Base-by-base conservation (phyloP, 1,140 invertebrate genomes). In the Euwallacea similis region DNA sequence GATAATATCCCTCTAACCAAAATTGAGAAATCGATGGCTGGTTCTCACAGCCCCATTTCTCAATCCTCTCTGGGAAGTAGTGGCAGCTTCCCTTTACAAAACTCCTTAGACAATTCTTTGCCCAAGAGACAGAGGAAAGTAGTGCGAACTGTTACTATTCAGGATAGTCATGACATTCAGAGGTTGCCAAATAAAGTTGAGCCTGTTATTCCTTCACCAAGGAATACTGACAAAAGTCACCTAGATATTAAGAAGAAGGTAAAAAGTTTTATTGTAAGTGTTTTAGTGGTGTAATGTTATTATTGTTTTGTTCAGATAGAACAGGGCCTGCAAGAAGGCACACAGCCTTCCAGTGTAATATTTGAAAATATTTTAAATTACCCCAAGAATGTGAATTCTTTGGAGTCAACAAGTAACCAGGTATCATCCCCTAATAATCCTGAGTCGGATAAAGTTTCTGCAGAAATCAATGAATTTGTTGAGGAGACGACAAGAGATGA, bases 211-310 rank as follows among this genome's bases (percentile, higher is more conserved):
- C 53, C 74, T 7, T 67, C 67, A 8, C 42, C 56, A 9, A 50
- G 58, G 41, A 11, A 79, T 76, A 33, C 82, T 42, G 58, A 53
- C 54, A 41, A 43, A 6, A 58, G 85, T 61, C 84, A 89, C 76
- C 79, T 89, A 55, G 85, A 87, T 74, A 86, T 85, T 0, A 89
- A 88, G 73, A 84, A 85, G 69, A 84, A 69, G 13, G 55, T 85
- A 87, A 74, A 86, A 84, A 56, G 60, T 62, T 54, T 50, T 66
- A 21, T 50, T 59, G 11, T 21, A 43, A 43, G 42, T 21, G 55
- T 7, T 7, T 58, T 16, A 15, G 3, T 7, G n/a, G 21, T 7
- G 2, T 33, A 15, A 15, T 58, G 21, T 58, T 10, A 58, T 58
- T 10, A 58, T 33, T 58, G 6, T 16, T 58, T 58, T 58, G 21